These are phyloP conservation scores for Thunnus albacares DNA, from an alignment of 2,797 vertebrate genomes.

Conservation along the genomic window DNA sequence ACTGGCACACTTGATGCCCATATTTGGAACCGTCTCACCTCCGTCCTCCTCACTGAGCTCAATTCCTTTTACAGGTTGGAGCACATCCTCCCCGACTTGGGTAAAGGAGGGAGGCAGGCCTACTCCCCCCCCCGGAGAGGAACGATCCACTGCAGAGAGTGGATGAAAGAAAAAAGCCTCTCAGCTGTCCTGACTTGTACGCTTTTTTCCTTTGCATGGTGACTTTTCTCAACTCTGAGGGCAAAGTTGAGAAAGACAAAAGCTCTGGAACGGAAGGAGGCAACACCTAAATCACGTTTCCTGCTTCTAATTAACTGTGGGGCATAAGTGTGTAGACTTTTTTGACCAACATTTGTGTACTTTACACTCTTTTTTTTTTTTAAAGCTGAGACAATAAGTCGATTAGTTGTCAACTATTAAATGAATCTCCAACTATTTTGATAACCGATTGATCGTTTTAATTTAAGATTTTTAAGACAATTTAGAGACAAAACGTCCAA, in stretches of 20 bases:
- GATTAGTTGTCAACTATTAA: no score
- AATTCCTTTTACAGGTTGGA: slow-evolving; percentile 87
- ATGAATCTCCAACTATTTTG: no score
- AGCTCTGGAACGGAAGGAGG: slow-evolving; percentile 4
- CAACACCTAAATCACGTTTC: slow-evolving; percentile 41
- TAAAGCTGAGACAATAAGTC: no score
- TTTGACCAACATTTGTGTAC: slow-evolving; percentile 21
- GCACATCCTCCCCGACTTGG: slow-evolving; percentile 70
- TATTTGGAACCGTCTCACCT: slow-evolving; percentile 84
- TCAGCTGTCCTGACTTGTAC: slow-evolving; percentile 60
- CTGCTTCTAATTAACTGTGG: slow-evolving; percentile 13
- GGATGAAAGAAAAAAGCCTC: slow-evolving; percentile 24
- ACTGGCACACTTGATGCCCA: slow-evolving; percentile 76
- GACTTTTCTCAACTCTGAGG: slow-evolving; percentile 9
- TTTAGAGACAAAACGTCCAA: no score
- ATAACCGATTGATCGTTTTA: no score
- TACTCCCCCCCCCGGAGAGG: slow-evolving; percentile 10
- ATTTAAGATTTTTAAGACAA: no score
- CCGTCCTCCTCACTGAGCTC: slow-evolving; percentile 69
- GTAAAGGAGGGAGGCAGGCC: slow-evolving; percentile 37
- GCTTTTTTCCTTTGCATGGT: slow-evolving; percentile 18
- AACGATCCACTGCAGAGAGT: slow-evolving; percentile 17
- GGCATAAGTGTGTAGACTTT: background rate
- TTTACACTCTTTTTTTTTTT: background rate
- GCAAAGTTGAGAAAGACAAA: background rate